A percentile compares a stretch with the other conserved stretches of the same genome.
Evolutionary conservation across 2,888 invertebrate species (phyloP).

Genomic region (Melinaea menophilus): DNA sequence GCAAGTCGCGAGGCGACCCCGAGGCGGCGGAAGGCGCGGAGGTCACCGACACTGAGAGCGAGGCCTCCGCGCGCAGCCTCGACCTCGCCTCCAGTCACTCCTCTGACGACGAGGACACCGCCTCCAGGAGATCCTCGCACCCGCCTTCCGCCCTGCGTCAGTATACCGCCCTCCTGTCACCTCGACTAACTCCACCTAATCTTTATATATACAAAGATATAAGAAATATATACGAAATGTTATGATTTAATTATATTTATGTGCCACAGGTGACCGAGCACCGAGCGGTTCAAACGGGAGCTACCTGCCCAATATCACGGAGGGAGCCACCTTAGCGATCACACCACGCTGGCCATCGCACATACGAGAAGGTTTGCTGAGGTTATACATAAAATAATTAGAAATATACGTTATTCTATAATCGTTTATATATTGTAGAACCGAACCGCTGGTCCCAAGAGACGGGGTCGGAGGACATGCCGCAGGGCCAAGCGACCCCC

Average conservation of each 20-base stretch:
- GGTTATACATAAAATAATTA: conserved; percentile 15
- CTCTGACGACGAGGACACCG: conserved; percentile 90
- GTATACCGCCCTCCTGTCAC: conserved; percentile 21
- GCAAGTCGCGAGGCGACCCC: conserved; percentile 46
- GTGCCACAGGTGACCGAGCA: conserved; percentile 50
- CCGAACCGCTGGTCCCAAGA: conserved; percentile 85
- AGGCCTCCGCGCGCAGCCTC: conserved; percentile 87
- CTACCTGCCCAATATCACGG: conserved; percentile 70
- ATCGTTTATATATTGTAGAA: conserved; percentile 37
- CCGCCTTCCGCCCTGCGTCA: conserved; percentile 47
- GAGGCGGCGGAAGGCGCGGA: conserved; percentile 48
- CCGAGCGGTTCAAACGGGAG: conserved; percentile 53
- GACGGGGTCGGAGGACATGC: conserved; percentile 82
- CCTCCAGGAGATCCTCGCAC: conserved; percentile 49
- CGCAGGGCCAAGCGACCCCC: conserved; percentile 51
- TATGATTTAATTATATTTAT: too few species aligned
- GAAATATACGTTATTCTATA: not conserved
- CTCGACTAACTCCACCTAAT: not conserved
- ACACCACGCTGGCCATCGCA: conserved; percentile 66
- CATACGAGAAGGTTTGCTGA: conserved; percentile 52
- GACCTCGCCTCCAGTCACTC: conserved; percentile 97
- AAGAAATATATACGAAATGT: too few species aligned
- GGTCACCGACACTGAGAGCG: conserved; percentile 89
- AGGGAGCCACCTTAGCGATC: conserved; percentile 63
- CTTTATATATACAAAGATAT: not conserved